Percentiles rank a stretch among this genome's conserved stretches.
phyloP scores from a whole-genome alignment of 2,888 invertebrate genomes.

The Pyralis farinalis region DNA sequence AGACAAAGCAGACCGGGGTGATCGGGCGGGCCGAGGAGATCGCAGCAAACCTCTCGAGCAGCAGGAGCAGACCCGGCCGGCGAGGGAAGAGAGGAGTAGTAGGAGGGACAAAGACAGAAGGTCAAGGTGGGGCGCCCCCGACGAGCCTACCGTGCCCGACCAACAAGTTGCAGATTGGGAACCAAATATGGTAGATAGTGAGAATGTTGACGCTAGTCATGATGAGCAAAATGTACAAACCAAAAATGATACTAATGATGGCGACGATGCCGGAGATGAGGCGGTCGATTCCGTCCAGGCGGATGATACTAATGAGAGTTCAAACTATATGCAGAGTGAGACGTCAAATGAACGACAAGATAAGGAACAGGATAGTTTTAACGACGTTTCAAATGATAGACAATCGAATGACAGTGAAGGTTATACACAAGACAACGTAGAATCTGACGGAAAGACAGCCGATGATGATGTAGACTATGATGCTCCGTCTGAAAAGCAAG shows the following conservation, averaged over 20 bases:
- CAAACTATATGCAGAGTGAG: not conserved
- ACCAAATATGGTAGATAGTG: no score
- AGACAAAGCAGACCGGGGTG: conserved; percentile 21
- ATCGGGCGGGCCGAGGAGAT: conserved; percentile 26
- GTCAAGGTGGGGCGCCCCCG: conserved; percentile 68
- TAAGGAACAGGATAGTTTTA: not conserved
- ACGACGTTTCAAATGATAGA: not conserved
- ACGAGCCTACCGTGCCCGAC: conserved; percentile 27
- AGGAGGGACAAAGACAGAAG: conserved; percentile 63
- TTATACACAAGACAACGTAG: not conserved
- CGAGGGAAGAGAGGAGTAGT: conserved; percentile 31
- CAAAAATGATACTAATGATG: conserved; percentile 4
- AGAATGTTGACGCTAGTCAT: conserved; percentile 21
- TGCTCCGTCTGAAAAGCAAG: not conserved
- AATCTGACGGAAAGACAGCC: not conserved
- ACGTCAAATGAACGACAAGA: not conserved
- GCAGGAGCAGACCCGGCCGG: conserved; percentile 1
- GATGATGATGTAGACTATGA: not conserved
- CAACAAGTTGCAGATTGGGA: conserved; percentile 7
- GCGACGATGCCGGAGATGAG: conserved; percentile 1
- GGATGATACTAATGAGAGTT: not conserved
- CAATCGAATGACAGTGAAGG: not conserved
- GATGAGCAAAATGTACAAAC: conserved; percentile 18
- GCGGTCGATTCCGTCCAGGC: not conserved
- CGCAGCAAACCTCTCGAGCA: conserved; percentile 13